These are phyloP conservation scores for Pachliopta kotzebuea DNA, from an alignment of 2,888 invertebrate genomes.

Conservation along the genomic window DNA sequence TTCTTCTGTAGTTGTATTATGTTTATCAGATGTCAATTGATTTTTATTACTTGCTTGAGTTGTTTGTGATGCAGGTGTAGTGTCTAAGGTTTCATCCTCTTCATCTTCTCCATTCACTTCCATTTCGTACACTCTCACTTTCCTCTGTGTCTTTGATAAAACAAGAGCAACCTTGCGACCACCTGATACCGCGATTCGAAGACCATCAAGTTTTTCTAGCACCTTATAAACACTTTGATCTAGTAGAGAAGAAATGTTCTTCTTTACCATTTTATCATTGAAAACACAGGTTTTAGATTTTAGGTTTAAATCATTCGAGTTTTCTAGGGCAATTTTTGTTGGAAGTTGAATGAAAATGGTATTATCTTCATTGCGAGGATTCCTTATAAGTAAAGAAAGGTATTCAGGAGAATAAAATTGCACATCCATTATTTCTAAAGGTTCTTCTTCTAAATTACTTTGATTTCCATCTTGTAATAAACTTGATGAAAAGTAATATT, in stretches of 20 bases:
- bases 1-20: slow-evolving; percentile 44
- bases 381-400: slow-evolving; percentile 85
- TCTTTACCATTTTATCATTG: slow-evolving; percentile 65
- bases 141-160: slow-evolving; percentile 87
- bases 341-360: slow-evolving; percentile 75
- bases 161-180: slow-evolving; percentile 91
- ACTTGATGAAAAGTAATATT: slow-evolving; percentile 75
- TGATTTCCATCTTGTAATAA: slow-evolving; percentile 54
- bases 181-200: slow-evolving; percentile 91
- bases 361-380: slow-evolving; percentile 63
- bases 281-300: slow-evolving; percentile 65
- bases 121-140: slow-evolving; percentile 94
- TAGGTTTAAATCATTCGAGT: slow-evolving; percentile 60
- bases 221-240: slow-evolving; percentile 78
- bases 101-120: slow-evolving; percentile 96
- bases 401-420: slow-evolving; percentile 88
- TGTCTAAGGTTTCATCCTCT: slow-evolving; percentile 82
- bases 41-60: slow-evolving; percentile 48
- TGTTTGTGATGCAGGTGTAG: slow-evolving; percentile 61
- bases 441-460: slow-evolving; percentile 45
- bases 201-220: slow-evolving; percentile 84
- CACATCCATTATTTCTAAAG: slow-evolving; percentile 82
- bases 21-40: slow-evolving; percentile 49
- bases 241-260: slow-evolving; percentile 77
- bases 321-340: slow-evolving; percentile 67